Conservation (phyloP, 2,113 vertebrate species). For the Peromyscus maniculatus region DNA sequence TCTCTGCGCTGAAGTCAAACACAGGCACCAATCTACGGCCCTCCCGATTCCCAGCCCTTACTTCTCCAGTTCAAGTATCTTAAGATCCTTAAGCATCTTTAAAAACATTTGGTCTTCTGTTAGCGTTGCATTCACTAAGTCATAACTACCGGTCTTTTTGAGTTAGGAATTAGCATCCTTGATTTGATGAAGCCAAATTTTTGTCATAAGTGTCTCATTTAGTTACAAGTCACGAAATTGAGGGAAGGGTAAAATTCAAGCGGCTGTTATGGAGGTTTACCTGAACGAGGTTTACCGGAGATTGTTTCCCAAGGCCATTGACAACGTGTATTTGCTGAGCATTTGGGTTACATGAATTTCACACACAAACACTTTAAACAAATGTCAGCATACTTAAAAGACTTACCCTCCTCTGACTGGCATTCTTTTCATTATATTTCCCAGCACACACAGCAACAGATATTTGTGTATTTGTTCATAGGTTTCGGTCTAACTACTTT, state of each 20-base stretch:
- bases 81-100: neutral
- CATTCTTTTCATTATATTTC: neutral
- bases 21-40: no score
- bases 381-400: slow-evolving; percentile 37
- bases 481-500: neutral
- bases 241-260: neutral
- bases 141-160: neutral
- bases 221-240: neutral
- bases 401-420: neutral
- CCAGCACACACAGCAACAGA: neutral
- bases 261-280: neutral
- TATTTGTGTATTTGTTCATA: neutral
- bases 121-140: neutral
- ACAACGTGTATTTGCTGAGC: neutral
- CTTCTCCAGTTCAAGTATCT: neutral
- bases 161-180: slow-evolving; percentile 21
- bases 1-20: neutral
- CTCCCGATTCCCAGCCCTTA: neutral
- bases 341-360: neutral
- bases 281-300: neutral
- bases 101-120: neutral
- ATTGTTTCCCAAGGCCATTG: neutral
- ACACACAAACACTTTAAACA: neutral
- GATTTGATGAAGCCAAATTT: neutral
- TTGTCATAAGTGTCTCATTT: neutral